Evolutionary conservation across 2,888 invertebrate genomes (phyloP).

Genomic region (Stenchaetothrips biformis): DNA sequence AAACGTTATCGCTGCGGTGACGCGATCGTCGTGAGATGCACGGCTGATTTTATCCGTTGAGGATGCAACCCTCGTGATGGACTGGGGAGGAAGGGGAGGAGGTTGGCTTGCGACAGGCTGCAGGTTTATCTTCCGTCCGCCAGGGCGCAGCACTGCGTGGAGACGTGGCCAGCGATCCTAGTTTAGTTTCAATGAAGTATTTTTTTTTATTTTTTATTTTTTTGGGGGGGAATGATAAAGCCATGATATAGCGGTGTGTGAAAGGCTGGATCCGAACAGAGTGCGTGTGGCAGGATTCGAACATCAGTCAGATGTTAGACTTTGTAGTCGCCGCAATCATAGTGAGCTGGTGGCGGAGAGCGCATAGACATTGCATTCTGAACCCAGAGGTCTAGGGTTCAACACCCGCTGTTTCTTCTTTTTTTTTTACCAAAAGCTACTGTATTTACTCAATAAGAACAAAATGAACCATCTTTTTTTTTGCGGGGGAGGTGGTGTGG

Average conservation of each 20-base stretch:
- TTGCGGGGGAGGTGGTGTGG: too few species aligned
- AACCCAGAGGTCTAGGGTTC: too few species aligned
- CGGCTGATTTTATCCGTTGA: background rate
- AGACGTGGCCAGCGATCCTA: background rate
- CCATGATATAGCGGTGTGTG: too few species aligned
- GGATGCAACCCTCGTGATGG: background rate
- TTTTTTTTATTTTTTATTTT: background rate
- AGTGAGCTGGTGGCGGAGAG: too few species aligned
- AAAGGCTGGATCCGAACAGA: background rate
- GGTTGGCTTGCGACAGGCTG: background rate
- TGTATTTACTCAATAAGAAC: too few species aligned
- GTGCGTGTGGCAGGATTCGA: background rate
- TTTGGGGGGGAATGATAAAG: too few species aligned
- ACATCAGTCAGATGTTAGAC: too few species aligned
- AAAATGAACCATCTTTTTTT: too few species aligned
- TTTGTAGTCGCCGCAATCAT: too few species aligned
- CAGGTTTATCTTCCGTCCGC: background rate
- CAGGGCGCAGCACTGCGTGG: background rate
- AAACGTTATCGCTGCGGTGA: background rate
- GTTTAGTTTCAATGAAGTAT: background rate
- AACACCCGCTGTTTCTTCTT: too few species aligned
- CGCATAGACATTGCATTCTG: too few species aligned
- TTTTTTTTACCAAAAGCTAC: too few species aligned
- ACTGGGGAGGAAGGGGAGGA: background rate
- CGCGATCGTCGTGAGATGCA: background rate